These are phyloP conservation scores for Xiphorhynchus erythropygius DNA, from an alignment of 2,797 vertebrate genomes.

Conservation along the genomic window DNA sequence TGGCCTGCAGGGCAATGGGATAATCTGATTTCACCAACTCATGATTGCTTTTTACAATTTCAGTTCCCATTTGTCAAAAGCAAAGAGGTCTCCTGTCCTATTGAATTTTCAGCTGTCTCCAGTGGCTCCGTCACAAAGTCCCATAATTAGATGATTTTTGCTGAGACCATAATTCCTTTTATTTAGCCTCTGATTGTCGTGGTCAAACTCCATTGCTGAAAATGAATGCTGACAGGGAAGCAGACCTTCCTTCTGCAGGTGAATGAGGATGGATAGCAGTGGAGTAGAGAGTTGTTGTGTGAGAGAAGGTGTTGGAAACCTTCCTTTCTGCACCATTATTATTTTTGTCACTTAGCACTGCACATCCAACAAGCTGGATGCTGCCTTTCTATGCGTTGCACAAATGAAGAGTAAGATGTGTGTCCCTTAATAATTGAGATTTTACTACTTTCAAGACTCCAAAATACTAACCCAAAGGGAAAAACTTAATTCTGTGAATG, in stretches of 20 bases:
- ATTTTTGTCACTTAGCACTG: neutral
- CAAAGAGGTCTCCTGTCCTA: constrained; percentile 22
- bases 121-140: neutral
- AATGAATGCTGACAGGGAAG: constrained; percentile 12
- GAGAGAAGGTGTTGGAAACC: neutral
- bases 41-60: constrained; percentile 61
- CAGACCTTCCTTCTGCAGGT: neutral
- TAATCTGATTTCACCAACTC: constrained; percentile 54
- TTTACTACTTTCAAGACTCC: neutral
- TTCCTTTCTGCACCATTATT: neutral
- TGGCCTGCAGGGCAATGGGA: constrained; percentile 17
- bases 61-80: constrained; percentile 27
- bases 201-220: constrained; percentile 8
- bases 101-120: constrained; percentile 40
- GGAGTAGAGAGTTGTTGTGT: neutral
- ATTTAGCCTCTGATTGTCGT: neutral
- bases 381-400: neutral
- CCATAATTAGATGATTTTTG: constrained; percentile 47
- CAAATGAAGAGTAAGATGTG: neutral
- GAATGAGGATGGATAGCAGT: neutral
- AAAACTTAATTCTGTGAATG: neutral
- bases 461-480: neutral
- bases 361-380: neutral
- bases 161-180: constrained; percentile 26
- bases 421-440: neutral